These are phyloP conservation scores for Cephalopachus bancanus DNA, from an alignment of 2,797 vertebrate genomes.

Conservation along the genomic window DNA sequence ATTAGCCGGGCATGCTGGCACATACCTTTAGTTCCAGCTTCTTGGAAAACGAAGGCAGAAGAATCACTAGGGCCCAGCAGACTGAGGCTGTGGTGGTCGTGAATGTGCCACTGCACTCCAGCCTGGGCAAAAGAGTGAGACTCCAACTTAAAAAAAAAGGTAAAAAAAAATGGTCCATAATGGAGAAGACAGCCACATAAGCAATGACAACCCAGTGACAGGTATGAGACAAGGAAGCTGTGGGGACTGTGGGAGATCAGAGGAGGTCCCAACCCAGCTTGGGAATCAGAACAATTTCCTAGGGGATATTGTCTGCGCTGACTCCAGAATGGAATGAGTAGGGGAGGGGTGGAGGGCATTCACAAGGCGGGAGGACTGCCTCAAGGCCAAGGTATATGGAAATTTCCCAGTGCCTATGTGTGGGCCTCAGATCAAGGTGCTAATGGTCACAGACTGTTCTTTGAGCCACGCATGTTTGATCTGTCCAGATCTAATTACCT, in stretches of 20 bases:
- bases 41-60: too few relatives aligned
- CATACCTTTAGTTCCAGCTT: too few relatives aligned
- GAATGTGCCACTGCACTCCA: too few relatives aligned
- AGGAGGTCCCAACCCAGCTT: neutral
- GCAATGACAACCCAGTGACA: neutral
- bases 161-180: too few relatives aligned
- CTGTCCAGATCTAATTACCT: constrained; percentile 55
- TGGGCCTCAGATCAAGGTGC: constrained; percentile 15
- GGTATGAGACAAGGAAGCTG: neutral
- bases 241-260: constrained; percentile 7
- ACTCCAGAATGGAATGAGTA: neutral
- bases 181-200: neutral
- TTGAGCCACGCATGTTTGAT: neutral
- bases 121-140: too few relatives aligned
- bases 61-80: too few relatives aligned
- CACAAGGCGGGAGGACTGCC: neutral
- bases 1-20: too few relatives aligned
- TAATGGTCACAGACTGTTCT: constrained; percentile 48
- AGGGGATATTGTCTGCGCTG: neutral
- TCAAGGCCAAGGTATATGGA: neutral
- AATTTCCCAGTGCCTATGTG: constrained; percentile 3
- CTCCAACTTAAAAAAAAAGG: too few relatives aligned
- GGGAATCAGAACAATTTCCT: neutral
- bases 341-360: neutral
- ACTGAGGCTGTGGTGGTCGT: too few relatives aligned